A percentile compares a stretch with the other conserved stretches of the same genome.
Conservation (phyloP, 2,797 vertebrate genomes). For the Sylvia borin region DNA sequence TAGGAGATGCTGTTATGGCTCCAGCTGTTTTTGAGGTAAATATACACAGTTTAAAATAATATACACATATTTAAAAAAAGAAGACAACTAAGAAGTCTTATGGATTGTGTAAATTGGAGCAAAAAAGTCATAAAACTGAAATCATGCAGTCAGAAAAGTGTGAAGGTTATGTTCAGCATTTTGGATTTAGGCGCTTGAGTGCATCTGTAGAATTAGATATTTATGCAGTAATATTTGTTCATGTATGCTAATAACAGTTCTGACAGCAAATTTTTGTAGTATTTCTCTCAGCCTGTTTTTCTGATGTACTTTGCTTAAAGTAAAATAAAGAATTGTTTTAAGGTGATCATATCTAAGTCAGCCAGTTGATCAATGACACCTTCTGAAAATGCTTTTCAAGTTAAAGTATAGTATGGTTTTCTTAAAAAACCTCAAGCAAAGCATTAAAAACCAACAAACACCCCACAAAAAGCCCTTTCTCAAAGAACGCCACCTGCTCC, state of each 20-base stretch:
- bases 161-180: not conserved
- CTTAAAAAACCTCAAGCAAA: not conserved
- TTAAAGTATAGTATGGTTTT: not conserved
- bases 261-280: not conserved
- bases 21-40: slow-evolving; percentile 81
- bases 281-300: not conserved
- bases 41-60: not conserved
- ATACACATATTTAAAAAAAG: no score
- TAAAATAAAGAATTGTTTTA: not conserved
- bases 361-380: not conserved
- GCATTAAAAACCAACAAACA: not conserved
- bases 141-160: not conserved
- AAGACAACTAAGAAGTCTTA: not conserved
- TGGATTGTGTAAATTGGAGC: not conserved
- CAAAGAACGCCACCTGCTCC: not conserved
- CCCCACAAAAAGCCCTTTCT: fast-evolving
- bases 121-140: not conserved
- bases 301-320: not conserved
- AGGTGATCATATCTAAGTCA: not conserved
- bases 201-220: not conserved
- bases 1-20: slow-evolving; percentile 75
- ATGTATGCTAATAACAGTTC: not conserved
- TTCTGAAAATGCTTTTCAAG: not conserved
- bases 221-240: not conserved
- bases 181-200: not conserved